phyloP scores from a whole-genome alignment of 2,888 invertebrate genomes.

The Apamea crenata region DNA sequence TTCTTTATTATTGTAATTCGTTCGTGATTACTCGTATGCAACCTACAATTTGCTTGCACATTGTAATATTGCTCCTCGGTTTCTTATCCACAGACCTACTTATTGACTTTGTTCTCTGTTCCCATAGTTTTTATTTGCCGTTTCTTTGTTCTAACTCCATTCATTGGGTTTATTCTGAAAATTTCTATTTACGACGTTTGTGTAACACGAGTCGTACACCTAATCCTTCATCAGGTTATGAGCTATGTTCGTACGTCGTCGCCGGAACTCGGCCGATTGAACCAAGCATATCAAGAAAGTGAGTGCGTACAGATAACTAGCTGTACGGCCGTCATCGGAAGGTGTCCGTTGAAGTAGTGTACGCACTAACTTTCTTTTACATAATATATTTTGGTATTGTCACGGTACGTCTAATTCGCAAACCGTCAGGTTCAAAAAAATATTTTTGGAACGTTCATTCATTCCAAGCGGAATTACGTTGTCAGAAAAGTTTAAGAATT shows the following conservation, averaged over 20 bases:
- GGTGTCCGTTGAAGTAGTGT: neutral
- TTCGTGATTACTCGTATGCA: slow-evolving; percentile 61
- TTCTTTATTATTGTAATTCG: slow-evolving; percentile 47
- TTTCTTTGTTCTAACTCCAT: slow-evolving; percentile 47
- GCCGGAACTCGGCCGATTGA: neutral
- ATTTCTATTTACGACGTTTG: slow-evolving; percentile 41
- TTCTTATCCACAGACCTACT: slow-evolving; percentile 67
- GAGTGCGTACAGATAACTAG: neutral
- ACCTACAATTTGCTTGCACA: slow-evolving; percentile 66
- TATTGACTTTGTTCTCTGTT: slow-evolving; percentile 64
- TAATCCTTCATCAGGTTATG: neutral
- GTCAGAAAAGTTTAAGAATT: neutral
- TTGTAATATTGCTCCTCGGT: slow-evolving; percentile 66
- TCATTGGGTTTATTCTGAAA: slow-evolving; percentile 47
- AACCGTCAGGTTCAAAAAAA: too few relatives aligned
- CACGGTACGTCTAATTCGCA: neutral
- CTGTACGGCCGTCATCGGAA: neutral
- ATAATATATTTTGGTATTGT: neutral
- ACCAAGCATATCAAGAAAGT: neutral
- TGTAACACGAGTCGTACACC: neutral
- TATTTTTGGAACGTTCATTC: neutral
- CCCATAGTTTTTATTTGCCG: slow-evolving; percentile 61
- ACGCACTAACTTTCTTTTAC: neutral
- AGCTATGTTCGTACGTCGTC: neutral
- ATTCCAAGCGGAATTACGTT: neutral